phyloP scores from a whole-genome alignment of 2,797 vertebrate genomes.

The Girardinus metallicus region DNA sequence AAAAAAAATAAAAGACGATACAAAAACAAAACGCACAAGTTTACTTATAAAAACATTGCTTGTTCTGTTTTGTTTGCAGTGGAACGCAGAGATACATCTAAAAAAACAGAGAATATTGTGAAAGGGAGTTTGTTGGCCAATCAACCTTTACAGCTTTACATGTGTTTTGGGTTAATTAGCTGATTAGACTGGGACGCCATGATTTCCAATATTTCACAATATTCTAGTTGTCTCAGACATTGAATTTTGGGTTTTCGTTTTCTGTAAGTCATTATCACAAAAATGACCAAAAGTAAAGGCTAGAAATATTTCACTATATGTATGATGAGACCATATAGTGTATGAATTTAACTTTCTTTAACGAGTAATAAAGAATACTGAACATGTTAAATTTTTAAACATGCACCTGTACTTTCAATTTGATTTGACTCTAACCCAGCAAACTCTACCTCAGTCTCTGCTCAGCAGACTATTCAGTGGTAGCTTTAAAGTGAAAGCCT shows the following conservation, averaged over 20 bases:
- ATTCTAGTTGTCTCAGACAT: neutral
- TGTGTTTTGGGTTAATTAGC: neutral
- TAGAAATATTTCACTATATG: neutral
- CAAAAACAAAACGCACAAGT: conserved; percentile 11
- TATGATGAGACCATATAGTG: neutral
- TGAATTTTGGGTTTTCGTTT: neutral
- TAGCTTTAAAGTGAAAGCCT: neutral
- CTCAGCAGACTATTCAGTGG: conserved; percentile 56
- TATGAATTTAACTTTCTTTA: neutral
- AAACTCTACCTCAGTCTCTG: conserved; percentile 38
- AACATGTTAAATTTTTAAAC: neutral
- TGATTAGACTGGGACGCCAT: neutral
- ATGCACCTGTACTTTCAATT: neutral
- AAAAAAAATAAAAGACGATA: conserved; percentile 18
- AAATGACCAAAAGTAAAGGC: neutral
- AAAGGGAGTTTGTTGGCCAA: neutral
- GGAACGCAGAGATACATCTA: neutral
- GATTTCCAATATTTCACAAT: neutral
- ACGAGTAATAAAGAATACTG: neutral
- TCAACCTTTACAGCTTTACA: neutral
- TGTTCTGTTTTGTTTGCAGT: neutral
- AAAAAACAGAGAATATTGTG: neutral
- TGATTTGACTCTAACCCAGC: conserved; percentile 12
- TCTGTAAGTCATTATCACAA: neutral
- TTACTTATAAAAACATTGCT: neutral